phyloP scores from a whole-genome alignment of 2,113 vertebrate genomes.

The Oncorhynchus kisutch region DNA sequence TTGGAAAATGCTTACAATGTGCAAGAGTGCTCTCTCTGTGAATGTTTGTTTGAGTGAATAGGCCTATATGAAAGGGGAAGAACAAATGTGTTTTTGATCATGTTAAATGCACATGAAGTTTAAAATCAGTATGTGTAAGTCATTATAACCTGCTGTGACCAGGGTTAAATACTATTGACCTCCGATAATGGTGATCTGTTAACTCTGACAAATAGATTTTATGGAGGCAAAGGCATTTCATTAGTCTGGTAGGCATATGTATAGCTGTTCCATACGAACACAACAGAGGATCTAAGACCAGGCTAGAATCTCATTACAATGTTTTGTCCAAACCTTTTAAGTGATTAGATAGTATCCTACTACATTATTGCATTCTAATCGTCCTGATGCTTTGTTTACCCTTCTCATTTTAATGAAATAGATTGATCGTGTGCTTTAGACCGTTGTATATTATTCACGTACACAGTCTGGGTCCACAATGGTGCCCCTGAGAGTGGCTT shows the following conservation, averaged over 20 bases:
- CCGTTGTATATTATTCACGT: constrained; percentile 7
- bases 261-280: neutral
- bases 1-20: neutral
- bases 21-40: neutral
- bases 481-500: neutral
- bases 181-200: neutral
- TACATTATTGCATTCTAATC: neutral
- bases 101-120: neutral
- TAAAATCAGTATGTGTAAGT: neutral
- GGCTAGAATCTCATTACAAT: no score
- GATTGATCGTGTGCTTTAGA: constrained; percentile 1
- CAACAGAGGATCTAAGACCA: no score
- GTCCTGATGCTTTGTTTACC: neutral
- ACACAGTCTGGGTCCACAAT: neutral
- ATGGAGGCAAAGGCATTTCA: neutral
- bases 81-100: neutral
- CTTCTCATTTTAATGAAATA: neutral
- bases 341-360: no score
- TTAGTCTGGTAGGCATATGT: neutral
- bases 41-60: neutral
- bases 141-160: neutral
- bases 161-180: neutral
- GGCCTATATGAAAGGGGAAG: neutral
- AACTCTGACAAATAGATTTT: neutral
- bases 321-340: no score